Evolutionary conservation across 2,113 vertebrate species (phyloP).

Genomic region (Pelvicachromis taeniatus): DNA sequence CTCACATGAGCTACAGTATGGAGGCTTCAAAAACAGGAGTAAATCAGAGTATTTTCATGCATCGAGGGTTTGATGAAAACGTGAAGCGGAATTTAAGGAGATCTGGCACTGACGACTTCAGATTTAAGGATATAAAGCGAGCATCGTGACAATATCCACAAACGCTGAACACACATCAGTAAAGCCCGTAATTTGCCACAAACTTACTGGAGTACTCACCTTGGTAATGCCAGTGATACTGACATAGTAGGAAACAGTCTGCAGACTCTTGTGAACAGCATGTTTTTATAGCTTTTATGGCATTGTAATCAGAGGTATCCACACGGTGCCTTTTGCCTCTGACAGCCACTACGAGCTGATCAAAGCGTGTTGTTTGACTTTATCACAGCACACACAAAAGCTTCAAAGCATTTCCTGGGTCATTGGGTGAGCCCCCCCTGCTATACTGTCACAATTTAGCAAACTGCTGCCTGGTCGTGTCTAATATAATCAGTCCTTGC

Average conservation of each 20-base stretch:
- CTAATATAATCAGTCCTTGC: background rate
- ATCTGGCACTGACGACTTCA: background rate
- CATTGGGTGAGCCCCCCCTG: background rate
- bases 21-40: constrained; percentile 8
- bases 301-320: background rate
- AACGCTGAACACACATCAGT: background rate
- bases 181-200: background rate
- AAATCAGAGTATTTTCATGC: background rate
- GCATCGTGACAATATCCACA: background rate
- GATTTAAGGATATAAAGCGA: background rate
- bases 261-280: constrained; percentile 19
- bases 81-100: background rate
- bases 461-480: background rate
- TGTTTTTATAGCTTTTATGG: background rate
- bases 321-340: background rate
- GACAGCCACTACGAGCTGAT: background rate
- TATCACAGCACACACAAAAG: background rate
- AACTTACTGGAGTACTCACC: constrained; percentile 25
- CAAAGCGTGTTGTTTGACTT: background rate
- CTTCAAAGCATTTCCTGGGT: constrained; percentile 37
- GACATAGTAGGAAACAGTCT: background rate
- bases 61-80: background rate
- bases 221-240: background rate
- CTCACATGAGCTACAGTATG: constrained; percentile 19
- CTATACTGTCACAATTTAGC: background rate